These are phyloP conservation scores for Chelidonichthys spinosus DNA, from an alignment of 2,797 vertebrate genomes.

Conservation along the genomic window DNA sequence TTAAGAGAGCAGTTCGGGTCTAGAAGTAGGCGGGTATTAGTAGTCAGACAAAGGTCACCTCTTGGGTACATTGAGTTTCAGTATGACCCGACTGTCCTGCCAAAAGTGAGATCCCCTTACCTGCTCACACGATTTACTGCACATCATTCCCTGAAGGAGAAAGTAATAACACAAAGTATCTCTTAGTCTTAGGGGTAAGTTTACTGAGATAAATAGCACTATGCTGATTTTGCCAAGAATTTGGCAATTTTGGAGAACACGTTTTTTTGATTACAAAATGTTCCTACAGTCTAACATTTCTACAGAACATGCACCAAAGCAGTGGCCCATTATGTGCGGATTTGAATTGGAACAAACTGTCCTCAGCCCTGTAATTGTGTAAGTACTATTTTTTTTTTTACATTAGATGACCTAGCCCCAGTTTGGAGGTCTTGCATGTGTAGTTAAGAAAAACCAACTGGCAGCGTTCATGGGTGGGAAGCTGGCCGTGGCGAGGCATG, in stretches of 20 bases:
- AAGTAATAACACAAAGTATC: too few species aligned
- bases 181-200: too few species aligned
- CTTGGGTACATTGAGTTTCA: too few species aligned
- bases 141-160: too few species aligned
- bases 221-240: not conserved
- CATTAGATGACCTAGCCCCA: slow-evolving; percentile 2
- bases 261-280: not conserved
- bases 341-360: slow-evolving; percentile 4
- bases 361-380: not conserved
- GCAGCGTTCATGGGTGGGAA: not conserved
- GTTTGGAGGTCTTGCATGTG: not conserved
- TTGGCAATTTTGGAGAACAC: not conserved
- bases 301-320: not conserved
- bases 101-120: not conserved
- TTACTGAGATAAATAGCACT: too few species aligned
- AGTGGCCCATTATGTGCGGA: not conserved
- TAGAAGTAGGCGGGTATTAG: too few species aligned
- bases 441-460: slow-evolving; percentile 8
- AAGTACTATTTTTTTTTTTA: not conserved
- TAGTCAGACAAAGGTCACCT: too few species aligned
- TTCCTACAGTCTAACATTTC: not conserved
- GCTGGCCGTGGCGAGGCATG: not conserved
- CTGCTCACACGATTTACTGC: not conserved
- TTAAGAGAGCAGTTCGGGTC: too few species aligned
- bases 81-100: not conserved